Evolutionary conservation across 2,113 vertebrate genomes (phyloP).

Genomic region (Rhinoderma darwinii): DNA sequence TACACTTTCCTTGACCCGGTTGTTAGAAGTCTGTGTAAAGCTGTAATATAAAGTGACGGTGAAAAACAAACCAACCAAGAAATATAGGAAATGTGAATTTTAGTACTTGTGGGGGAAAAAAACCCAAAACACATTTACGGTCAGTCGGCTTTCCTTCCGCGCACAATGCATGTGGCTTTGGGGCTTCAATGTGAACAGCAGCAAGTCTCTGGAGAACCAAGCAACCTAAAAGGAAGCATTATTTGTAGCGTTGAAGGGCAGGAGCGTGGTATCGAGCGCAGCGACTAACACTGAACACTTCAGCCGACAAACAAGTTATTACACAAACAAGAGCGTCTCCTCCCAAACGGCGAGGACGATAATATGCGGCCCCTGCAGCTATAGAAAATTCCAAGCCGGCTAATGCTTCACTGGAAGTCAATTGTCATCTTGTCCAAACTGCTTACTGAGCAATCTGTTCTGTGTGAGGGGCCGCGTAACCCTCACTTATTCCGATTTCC

Average conservation of each 20-base stretch:
- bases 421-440: background rate
- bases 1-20: background rate
- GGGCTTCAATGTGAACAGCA: conserved; percentile 69
- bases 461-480: background rate
- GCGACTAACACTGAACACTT: background rate
- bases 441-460: conserved; percentile 14
- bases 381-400: conserved; percentile 7
- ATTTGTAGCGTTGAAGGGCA: background rate
- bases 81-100: background rate
- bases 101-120: background rate
- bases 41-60: background rate
- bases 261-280: too few species aligned
- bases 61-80: background rate
- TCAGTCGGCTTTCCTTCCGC: conserved; percentile 61
- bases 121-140: background rate
- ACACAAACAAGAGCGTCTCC: conserved; percentile 20
- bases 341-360: background rate
- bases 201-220: conserved; percentile 64
- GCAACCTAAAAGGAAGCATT: conserved; percentile 61
- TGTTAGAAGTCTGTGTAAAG: background rate
- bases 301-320: background rate
- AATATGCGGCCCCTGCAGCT: background rate
- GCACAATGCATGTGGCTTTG: conserved; percentile 68
- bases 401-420: background rate
- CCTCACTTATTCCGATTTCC: background rate